Evolutionary conservation across 2,797 vertebrate species (phyloP).

Genomic region (Delichon dasypus): DNA sequence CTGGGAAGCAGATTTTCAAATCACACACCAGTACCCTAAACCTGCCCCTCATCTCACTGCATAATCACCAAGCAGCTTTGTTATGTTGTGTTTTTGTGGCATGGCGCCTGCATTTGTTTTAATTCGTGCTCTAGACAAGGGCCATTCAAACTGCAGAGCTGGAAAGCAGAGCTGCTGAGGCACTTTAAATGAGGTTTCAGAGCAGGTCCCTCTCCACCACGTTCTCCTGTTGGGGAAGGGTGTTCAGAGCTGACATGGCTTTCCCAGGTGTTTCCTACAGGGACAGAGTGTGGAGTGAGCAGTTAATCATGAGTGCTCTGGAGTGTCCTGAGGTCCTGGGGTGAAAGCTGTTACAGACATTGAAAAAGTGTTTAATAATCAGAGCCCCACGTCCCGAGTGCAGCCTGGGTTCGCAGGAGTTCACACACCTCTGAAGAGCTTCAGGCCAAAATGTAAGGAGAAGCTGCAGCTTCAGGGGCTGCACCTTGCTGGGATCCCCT

Average conservation of each 20-base stretch:
- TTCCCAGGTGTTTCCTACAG: constrained; percentile 54
- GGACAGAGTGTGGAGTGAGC: not conserved
- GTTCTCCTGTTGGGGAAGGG: not conserved
- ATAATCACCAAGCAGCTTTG: not conserved
- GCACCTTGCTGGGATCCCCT: not conserved
- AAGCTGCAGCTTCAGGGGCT: not conserved
- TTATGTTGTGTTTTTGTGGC: not conserved
- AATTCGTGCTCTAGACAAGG: not conserved
- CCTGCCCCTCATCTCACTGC: not conserved
- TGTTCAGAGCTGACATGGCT: not conserved
- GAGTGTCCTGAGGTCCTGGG: constrained; percentile 8
- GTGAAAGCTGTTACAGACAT: constrained; percentile 17
- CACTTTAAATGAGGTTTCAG: not conserved
- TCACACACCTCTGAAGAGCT: not conserved
- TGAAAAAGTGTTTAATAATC: constrained; percentile 52
- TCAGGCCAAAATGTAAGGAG: not conserved
- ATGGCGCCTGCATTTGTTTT: not conserved
- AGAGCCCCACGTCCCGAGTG: not conserved
- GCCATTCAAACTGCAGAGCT: not conserved
- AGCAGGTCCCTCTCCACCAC: not conserved
- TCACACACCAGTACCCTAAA: not conserved
- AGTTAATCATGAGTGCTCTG: not conserved
- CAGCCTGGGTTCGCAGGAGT: not conserved
- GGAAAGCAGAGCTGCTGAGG: not conserved
- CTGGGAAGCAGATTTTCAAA: not conserved